Base-by-base conservation (phyloP, 2,888 invertebrate genomes). In the Unio delphinus region DNA sequence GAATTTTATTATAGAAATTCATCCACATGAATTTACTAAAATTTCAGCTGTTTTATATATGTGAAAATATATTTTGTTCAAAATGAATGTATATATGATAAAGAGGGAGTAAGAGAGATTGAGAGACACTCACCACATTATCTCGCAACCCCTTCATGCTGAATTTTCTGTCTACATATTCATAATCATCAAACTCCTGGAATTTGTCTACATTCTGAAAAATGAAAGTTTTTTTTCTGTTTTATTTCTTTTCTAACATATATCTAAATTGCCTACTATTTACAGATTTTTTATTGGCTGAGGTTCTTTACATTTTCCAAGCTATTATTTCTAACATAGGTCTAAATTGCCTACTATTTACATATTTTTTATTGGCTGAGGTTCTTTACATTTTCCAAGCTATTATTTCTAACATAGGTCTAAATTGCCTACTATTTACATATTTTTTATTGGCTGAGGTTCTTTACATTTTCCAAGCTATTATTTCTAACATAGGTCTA, bases 291-390 rank as follows among this genome's bases (percentile, higher is more conserved):
- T 56, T 15, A 45, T 45, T 45, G 45, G 45, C 15, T 45, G 15
- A 45, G 15, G 15, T 0, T 11, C 15, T 45, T 45, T 11, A 45
- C 45, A 45, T 7, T 34, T 34, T 34, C 2, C 34, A 45, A 45
- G 45, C 11, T 45, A 15, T 23, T 23, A 23, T 28, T 20, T 17
- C n/a, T 30, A 20, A 57, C 61, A 61, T 59, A 66, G 55, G 60
- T 68, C 56, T 54, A 65, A 68, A 56, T 68, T 65, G 58, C 65
- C 26, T 64, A 65, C 55, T 65, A 23, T 64, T 68, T 60, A 64
- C 55, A 56, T 61, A 59, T 55, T 64, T 68, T 65, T 56, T 15
- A 45, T 45, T 45, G 45, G 45, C 15, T 45, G 45, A 45, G 15
- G 15, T 0, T 11, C 15, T 45, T 45, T 11, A 45, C 45, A 45